These are phyloP conservation scores for Bombus picipes DNA, from an alignment of 1,140 invertebrate genomes.

Conservation along the genomic window DNA sequence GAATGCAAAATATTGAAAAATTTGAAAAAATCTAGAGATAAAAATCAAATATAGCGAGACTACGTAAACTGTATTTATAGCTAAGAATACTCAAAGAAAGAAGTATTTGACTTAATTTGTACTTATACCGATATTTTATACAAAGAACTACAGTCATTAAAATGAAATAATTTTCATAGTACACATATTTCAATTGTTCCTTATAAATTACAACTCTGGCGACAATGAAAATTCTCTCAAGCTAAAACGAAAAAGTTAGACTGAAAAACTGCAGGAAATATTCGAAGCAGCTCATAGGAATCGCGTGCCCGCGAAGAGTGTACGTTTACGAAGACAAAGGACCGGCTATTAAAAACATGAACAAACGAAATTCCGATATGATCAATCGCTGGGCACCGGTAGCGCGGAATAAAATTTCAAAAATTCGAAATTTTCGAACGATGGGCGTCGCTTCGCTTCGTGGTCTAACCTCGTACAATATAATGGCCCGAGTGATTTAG, in stretches of 20 bases:
- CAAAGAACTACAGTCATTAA: not conserved
- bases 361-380: not conserved
- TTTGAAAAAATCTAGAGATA: no score
- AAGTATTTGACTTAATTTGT: no score
- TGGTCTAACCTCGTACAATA: not conserved
- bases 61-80: no score
- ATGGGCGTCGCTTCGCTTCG: not conserved
- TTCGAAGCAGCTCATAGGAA: not conserved
- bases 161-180: not conserved
- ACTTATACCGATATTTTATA: no score
- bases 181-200: not conserved
- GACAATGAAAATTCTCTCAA: not conserved
- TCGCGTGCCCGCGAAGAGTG: not conserved
- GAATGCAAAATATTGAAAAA: no score
- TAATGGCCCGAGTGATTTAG: constrained; percentile 57
- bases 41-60: no score
- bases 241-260: not conserved
- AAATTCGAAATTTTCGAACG: constrained; percentile 26
- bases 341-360: not conserved
- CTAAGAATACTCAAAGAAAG: no score
- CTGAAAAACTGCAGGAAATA: not conserved
- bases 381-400: not conserved
- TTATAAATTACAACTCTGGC: no score
- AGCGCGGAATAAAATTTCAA: constrained; percentile 13
- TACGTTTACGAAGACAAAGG: not conserved